These are phyloP conservation scores for Neodon shergylaensis DNA, from an alignment of 2,113 vertebrate genomes.

Conservation along the genomic window DNA sequence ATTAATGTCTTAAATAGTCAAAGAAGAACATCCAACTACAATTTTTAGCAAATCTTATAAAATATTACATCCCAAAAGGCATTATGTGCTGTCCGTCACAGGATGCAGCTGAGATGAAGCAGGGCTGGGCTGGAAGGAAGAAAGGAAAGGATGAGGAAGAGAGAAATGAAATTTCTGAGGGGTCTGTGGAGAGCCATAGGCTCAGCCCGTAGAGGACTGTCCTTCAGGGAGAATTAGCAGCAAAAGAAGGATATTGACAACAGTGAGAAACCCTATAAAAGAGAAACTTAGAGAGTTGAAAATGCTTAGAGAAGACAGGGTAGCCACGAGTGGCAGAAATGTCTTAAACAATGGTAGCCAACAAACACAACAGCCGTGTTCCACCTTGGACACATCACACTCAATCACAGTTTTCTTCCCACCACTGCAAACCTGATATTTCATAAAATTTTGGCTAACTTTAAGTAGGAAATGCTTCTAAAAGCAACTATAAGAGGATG, in stretches of 20 bases:
- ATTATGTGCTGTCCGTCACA: background rate
- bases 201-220: background rate
- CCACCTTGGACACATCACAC: background rate
- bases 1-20: background rate
- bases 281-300: slow-evolving; percentile 1
- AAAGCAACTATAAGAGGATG: background rate
- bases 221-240: background rate
- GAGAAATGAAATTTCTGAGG: background rate
- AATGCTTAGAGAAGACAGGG: background rate
- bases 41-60: background rate
- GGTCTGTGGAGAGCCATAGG: background rate
- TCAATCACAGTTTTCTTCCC: background rate
- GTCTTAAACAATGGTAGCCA: background rate
- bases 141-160: background rate
- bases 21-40: background rate
- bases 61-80: background rate
- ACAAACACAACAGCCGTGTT: background rate
- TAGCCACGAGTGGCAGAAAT: background rate
- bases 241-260: background rate
- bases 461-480: background rate
- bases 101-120: background rate
- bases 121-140: background rate
- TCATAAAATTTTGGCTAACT: background rate
- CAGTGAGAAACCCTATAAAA: slow-evolving; percentile 28
- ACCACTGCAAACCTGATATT: background rate